phyloP scores from a whole-genome alignment of 1,140 invertebrate genomes.

The Brachionus calyciflorus region DNA sequence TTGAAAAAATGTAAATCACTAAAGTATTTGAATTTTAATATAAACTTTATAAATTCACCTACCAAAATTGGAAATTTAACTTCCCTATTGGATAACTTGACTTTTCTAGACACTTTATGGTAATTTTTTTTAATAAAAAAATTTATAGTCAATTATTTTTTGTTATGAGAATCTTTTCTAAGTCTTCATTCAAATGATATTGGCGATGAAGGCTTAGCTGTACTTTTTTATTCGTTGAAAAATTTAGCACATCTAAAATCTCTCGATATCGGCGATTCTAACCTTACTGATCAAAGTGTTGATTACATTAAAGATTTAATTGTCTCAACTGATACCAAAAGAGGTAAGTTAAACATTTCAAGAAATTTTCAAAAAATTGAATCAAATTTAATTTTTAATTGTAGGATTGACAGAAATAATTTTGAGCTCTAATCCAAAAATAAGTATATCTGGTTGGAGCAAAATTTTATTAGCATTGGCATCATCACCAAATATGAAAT shows the following conservation, averaged over 20 bases:
- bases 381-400: neutral
- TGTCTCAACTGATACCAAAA: neutral
- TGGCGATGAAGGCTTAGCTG: neutral
- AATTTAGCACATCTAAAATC: slow-evolving; percentile 1
- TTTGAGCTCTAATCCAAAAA: slow-evolving; percentile 19
- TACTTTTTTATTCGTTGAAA: slow-evolving; percentile 9
- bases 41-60: slow-evolving; percentile 30
- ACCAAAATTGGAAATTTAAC: slow-evolving; percentile 3
- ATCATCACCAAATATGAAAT: neutral
- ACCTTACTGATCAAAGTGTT: slow-evolving; percentile 28
- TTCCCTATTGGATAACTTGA: neutral
- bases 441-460: slow-evolving; percentile 11
- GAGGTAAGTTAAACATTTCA: neutral
- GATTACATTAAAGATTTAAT: slow-evolving; percentile 36
- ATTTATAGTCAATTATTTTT: neutral
- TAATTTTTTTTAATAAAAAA: neutral
- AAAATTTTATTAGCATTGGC: slow-evolving; percentile 16
- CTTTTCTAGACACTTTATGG: slow-evolving; percentile 29
- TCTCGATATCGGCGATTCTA: slow-evolving; percentile 36
- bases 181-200: slow-evolving; percentile 38
- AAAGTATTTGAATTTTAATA: slow-evolving; percentile 37
- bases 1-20: slow-evolving; percentile 40
- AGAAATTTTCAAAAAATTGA: neutral
- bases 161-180: neutral
- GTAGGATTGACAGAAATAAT: slow-evolving; percentile 34